Evolutionary conservation across 2,113 vertebrate species (phyloP), one percentile per base, ranked within the genome.

Genomic region (Pangasianodon hypophthalmus): DNA sequence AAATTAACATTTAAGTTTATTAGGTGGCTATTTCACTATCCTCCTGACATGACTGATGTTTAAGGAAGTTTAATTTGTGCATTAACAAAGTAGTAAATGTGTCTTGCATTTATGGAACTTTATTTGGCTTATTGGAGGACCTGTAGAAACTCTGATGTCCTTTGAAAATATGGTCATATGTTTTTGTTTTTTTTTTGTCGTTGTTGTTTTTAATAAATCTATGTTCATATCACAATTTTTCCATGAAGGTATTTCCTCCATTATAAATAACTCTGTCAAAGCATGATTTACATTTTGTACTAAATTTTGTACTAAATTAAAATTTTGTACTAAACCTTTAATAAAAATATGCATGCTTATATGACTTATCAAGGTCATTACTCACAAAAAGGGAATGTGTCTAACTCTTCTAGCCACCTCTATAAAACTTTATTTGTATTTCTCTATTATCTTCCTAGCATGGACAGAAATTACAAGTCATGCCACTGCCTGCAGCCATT

Each of bases 1-100:
- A 94, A 93, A 96, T 95, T 58, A 94, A 93, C 92, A 93, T 92
- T 92, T 92, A 92, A 92, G 92, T 93, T 95, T 94, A 95, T 96
- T 95, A 94, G 93, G 92, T 90, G 91, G 93, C 91, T 92, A 92
- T 91, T 91, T 93, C 48, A 24, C 44, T 48, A n/a, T 50, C 92
- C 75, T 54, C 83, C 86, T 82, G 24, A 90, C 80, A 92, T 95
- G 94, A 96, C 94, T 95, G 92, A 96, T 96, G 95, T 95, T 95
- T 95, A 95, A 75, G n/a, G 91, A 90, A 93, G 92, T 91, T 92
- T 94, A 93, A 95, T 96, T 92, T 90, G 88, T 90, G 92, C 54
- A 91, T 85, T 89, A 89, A 92, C 90, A 82, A 92, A 90, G 92
- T 92, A 89, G 92, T 95, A 93, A 93, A 93, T 94, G 85, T 92